A percentile compares a stretch with the other conserved stretches of the same genome.
These are phyloP conservation scores for Chironomus tepperi DNA, from an alignment of 1,140 invertebrate genomes.

Conservation along the genomic window DNA sequence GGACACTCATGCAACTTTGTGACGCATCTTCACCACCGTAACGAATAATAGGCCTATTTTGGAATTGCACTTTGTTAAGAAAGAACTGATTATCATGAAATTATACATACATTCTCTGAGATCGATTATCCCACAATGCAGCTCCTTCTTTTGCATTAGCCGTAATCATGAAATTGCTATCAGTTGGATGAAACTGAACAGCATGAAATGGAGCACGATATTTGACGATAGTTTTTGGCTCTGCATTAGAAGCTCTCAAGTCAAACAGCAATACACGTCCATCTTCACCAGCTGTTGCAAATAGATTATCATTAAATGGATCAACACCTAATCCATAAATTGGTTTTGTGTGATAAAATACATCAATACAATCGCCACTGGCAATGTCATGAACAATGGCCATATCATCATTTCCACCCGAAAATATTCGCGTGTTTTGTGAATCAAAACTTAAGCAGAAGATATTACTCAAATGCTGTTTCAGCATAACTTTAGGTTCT, in stretches of 20 bases:
- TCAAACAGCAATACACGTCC: conserved; percentile 80
- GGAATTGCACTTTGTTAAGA: no score
- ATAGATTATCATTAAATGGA: conserved; percentile 70
- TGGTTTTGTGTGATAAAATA: conserved; percentile 75
- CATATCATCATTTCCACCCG: conserved; percentile 90
- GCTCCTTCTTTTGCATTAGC: conserved; percentile 85
- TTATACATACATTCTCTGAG: conserved; percentile 69
- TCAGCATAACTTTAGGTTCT: conserved; percentile 63
- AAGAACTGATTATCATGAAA: no score
- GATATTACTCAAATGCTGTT: conserved; percentile 83
- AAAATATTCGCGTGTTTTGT: conserved; percentile 72
- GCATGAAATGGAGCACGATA: conserved; percentile 73
- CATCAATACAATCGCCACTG: conserved; percentile 62
- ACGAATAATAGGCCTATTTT: conserved; percentile 50
- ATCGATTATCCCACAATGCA: conserved; percentile 78
- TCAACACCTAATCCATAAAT: conserved; percentile 83
- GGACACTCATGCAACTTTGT: conserved; percentile 84
- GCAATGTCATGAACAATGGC: conserved; percentile 77
- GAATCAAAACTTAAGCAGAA: conserved; percentile 83
- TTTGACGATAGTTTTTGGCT: conserved; percentile 45
- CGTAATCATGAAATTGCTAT: conserved; percentile 71
- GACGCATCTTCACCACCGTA: conserved; percentile 59
- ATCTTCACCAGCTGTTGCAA: conserved; percentile 86
- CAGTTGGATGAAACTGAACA: conserved; percentile 81
- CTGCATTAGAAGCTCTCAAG: conserved; percentile 37